Evolutionary conservation across 2,888 invertebrate genomes (phyloP).

Genomic region (Eilema griseolum): DNA sequence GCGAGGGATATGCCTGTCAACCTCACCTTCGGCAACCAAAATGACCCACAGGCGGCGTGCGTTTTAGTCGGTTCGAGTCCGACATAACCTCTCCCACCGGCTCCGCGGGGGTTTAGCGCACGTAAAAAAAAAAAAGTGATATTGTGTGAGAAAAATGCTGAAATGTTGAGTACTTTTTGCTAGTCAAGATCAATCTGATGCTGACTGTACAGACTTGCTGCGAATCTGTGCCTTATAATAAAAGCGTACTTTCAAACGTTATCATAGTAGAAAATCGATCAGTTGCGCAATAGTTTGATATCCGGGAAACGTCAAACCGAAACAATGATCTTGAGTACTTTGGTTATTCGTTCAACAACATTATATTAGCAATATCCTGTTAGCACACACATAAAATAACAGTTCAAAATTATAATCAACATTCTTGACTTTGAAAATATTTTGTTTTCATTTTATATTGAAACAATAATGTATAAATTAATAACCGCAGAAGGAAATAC

Average conservation of each 20-base stretch:
- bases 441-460: neutral
- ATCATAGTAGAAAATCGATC: neutral
- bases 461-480: neutral
- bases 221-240: neutral
- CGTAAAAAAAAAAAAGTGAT: too few relatives aligned
- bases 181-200: too few relatives aligned
- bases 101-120: too few relatives aligned
- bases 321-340: constrained; percentile 37
- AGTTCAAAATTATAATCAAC: constrained; percentile 3
- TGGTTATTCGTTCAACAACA: constrained; percentile 27
- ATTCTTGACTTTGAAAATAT: neutral
- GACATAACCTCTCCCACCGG: too few relatives aligned
- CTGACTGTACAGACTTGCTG: too few relatives aligned
- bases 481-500: too few relatives aligned
- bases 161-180: too few relatives aligned
- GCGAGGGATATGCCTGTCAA: too few relatives aligned
- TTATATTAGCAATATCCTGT: constrained; percentile 39
- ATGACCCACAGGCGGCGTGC: too few relatives aligned
- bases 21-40: too few relatives aligned
- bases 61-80: too few relatives aligned
- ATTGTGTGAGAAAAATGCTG: too few relatives aligned
- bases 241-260: neutral
- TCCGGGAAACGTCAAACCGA: constrained; percentile 44
- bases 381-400: constrained; percentile 28
- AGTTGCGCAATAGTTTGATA: constrained; percentile 19